These are phyloP conservation scores for Dromiciops gliroides DNA, from an alignment of 2,113 vertebrate genomes.

Conservation along the genomic window DNA sequence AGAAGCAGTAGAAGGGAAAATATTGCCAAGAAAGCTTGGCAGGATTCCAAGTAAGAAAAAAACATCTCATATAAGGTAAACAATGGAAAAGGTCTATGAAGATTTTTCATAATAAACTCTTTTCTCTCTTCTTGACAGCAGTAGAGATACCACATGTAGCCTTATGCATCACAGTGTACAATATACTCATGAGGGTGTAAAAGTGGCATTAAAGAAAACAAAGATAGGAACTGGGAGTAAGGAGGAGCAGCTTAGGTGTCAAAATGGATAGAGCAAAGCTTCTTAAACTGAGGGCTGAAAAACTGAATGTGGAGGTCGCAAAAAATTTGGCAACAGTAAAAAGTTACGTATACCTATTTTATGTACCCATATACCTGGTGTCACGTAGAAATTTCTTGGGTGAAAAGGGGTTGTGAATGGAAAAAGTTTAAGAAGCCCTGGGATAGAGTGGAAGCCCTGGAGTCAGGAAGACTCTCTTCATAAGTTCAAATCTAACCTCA, in stretches of 20 bases:
- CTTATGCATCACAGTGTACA: not conserved
- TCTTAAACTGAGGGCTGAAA: too few relatives aligned
- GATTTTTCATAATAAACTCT: not conserved
- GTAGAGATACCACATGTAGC: not conserved
- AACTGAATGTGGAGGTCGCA: too few relatives aligned
- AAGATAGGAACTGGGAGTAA: not conserved
- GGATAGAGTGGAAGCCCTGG: not conserved
- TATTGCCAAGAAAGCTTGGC: not conserved
- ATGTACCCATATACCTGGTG: too few relatives aligned
- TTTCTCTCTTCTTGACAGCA: not conserved
- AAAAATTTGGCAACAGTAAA: too few relatives aligned
- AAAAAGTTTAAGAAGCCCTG: too few relatives aligned
- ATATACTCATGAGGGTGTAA: not conserved
- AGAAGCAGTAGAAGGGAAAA: not conserved
- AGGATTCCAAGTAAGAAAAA: not conserved
- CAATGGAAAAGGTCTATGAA: not conserved
- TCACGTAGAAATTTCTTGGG: too few relatives aligned
- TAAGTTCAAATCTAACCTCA: not conserved
- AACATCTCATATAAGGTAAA: not conserved
- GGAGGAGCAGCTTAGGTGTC: not conserved
- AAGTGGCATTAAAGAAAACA: not conserved
- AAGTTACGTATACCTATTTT: too few relatives aligned
- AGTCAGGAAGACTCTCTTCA: not conserved
- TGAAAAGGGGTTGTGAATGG: too few relatives aligned
- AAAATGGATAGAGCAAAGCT: not conserved